A percentile compares a stretch with the other conserved stretches of the same genome.
Evolutionary conservation across 2,797 vertebrate species (phyloP).

Genomic region (Botia almorhae): DNA sequence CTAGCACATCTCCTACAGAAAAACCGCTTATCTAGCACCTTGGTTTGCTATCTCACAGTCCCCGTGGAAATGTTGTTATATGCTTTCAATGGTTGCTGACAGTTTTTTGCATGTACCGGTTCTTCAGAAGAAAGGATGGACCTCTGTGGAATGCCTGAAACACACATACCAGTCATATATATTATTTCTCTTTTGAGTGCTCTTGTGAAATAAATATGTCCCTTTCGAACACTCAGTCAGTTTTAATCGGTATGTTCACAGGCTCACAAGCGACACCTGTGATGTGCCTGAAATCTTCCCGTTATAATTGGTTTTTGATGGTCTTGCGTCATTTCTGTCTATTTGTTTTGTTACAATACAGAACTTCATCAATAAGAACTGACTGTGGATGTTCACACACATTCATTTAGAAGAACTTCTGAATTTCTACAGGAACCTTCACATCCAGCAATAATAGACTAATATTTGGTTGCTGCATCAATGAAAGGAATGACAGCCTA

Average conservation of each 20-base stretch:
- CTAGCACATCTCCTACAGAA: conserved; percentile 18
- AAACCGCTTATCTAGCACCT: conserved; percentile 17
- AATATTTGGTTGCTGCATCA: background rate
- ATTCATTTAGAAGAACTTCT: background rate
- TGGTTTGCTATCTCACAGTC: conserved; percentile 27
- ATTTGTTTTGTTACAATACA: too few species aligned
- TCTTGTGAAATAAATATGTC: conserved; percentile 12
- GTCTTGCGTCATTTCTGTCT: too few species aligned
- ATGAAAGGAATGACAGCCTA: background rate
- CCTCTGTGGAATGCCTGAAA: background rate
- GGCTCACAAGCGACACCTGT: too few species aligned
- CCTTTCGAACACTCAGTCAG: conserved; percentile 1
- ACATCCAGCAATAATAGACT: background rate
- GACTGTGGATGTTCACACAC: background rate
- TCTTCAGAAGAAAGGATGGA: conserved; percentile 8
- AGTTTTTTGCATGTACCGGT: conserved; percentile 17
- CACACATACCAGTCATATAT: background rate
- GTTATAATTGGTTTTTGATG: too few species aligned
- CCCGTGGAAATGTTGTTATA: conserved; percentile 3
- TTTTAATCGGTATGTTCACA: conserved; percentile 2
- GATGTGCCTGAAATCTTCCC: too few species aligned
- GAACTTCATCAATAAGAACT: too few species aligned
- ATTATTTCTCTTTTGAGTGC: conserved; percentile 27
- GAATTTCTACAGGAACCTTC: background rate
- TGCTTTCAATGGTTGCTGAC: conserved; percentile 20